These are phyloP conservation scores for Speoplatyrhinus poulsoni DNA, from an alignment of 2,113 vertebrate genomes.

Conservation along the genomic window DNA sequence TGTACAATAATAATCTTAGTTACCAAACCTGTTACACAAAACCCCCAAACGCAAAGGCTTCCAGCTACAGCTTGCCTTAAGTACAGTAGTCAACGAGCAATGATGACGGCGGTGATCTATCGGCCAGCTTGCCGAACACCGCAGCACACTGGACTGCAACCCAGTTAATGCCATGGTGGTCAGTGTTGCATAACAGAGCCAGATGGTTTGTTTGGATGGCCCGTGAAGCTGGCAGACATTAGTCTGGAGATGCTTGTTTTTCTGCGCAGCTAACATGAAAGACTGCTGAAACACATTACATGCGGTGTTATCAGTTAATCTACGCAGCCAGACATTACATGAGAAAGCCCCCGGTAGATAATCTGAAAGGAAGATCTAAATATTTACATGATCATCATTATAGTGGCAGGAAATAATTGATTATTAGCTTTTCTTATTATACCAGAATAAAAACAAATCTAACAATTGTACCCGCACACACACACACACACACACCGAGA, in stretches of 20 bases:
- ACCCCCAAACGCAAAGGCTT: not conserved
- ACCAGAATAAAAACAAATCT: too few species aligned
- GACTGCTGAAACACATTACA: constrained; percentile 46
- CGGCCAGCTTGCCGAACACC: constrained; percentile 10
- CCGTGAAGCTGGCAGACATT: constrained; percentile 49
- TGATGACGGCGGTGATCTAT: constrained; percentile 4
- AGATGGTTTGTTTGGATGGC: constrained; percentile 68
- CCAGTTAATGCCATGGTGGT: constrained; percentile 44
- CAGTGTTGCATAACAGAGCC: constrained; percentile 64
- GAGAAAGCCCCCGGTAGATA: constrained; percentile 46
- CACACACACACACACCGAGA: not conserved
- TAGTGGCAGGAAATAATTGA: too few species aligned
- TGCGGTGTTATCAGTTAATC: constrained; percentile 43
- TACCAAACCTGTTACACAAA: not conserved
- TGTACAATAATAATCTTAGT: not conserved
- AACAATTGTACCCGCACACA: too few species aligned
- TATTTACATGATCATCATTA: too few species aligned
- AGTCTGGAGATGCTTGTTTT: constrained; percentile 49
- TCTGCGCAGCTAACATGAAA: constrained; percentile 55
- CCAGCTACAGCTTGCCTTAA: not conserved
- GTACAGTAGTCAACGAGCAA: too few species aligned
- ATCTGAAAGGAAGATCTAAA: not conserved
- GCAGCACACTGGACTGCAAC: constrained; percentile 25
- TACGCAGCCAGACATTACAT: constrained; percentile 16
- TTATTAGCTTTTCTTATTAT: too few species aligned